Conservation (phyloP, 2,888 invertebrate species). For the Lepetodrilus schrolli region DNA sequence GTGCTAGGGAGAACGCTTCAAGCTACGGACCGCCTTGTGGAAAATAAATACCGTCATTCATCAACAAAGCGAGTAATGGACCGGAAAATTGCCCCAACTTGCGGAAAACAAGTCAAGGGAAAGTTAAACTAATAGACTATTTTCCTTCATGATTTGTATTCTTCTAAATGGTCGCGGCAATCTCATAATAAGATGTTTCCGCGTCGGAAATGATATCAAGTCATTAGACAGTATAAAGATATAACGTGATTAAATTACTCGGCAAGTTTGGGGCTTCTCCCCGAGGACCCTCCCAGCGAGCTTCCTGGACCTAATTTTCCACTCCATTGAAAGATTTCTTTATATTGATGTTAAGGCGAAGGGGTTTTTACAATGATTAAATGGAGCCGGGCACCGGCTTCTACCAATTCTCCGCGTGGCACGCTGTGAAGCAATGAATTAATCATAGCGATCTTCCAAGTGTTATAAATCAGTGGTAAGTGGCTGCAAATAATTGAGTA, state of each 20-base stretch:
- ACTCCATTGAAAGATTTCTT: conserved; percentile 44
- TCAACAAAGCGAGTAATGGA: conserved; percentile 37
- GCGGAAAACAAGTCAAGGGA: conserved; percentile 37
- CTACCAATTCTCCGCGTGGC: conserved; percentile 31
- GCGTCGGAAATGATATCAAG: conserved; percentile 39
- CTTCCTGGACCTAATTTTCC: conserved; percentile 44
- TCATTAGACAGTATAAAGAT: conserved; percentile 40
- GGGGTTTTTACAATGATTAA: conserved; percentile 48
- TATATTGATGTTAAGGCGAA: conserved; percentile 46
- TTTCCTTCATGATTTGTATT: conserved; percentile 42
- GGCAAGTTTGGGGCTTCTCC: conserved; percentile 17
- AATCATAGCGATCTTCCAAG: conserved; percentile 38
- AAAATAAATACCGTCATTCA: conserved; percentile 35
- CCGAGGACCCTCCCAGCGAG: conserved; percentile 5
- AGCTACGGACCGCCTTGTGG: conserved; percentile 17
- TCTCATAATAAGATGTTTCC: conserved; percentile 39
- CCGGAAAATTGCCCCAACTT: conserved; percentile 41
- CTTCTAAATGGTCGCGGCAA: conserved; percentile 34
- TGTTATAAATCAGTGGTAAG: conserved; percentile 43
- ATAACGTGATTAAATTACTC: conserved; percentile 44
- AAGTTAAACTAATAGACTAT: conserved; percentile 42
- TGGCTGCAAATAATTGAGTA: conserved; percentile 42
- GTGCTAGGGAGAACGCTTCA: conserved; percentile 29
- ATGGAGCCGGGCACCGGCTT: conserved; percentile 33
- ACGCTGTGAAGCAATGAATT: conserved; percentile 36